Conservation (phyloP, 2,888 invertebrate species). For the Cantharis lateralis region DNA sequence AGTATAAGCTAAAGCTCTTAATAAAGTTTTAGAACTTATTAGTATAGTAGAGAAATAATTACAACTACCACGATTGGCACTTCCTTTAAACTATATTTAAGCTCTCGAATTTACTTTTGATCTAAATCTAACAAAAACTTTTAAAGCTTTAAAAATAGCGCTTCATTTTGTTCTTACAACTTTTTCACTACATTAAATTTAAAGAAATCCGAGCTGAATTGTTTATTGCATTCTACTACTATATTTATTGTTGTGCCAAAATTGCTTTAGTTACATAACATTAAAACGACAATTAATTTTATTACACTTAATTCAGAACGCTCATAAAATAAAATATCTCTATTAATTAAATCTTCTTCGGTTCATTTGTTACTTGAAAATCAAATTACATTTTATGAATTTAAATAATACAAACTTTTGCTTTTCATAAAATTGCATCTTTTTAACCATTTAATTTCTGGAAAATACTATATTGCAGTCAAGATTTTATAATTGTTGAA, state of each 20-base stretch:
- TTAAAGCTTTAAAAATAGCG: background rate
- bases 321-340: background rate
- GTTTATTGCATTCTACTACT: background rate
- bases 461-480: too few species aligned
- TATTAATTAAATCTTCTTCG: background rate
- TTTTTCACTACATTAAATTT: background rate
- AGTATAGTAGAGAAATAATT: background rate
- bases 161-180: background rate
- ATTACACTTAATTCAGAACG: background rate
- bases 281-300: background rate
- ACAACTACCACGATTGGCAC: background rate
- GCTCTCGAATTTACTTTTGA: background rate
- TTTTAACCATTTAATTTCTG: too few species aligned
- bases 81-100: background rate
- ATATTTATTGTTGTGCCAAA: background rate
- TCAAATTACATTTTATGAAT: too few species aligned
- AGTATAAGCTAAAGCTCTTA: background rate
- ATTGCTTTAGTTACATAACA: background rate
- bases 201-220: background rate
- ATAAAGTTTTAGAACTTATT: background rate
- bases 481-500: background rate
- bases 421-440: too few species aligned
- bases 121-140: background rate
- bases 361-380: background rate
- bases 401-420: too few species aligned